Evolutionary conservation across 1,140 invertebrate species (phyloP).

Genomic region (Diprion similis): DNA sequence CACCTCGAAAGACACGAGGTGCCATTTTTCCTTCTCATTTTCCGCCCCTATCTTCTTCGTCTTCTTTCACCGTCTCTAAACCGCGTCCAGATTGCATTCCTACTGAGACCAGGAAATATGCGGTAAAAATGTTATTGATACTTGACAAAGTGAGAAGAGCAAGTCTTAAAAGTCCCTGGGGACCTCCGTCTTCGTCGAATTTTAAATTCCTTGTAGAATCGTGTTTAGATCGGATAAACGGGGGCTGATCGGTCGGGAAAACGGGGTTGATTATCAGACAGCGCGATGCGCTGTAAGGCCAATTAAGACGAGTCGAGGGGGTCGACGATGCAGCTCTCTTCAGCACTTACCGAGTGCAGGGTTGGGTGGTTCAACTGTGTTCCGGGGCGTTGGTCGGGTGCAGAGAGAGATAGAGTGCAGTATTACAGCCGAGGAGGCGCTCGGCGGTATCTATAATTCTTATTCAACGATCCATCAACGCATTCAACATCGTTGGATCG

Average conservation of each 20-base stretch:
- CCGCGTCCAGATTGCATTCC: background rate
- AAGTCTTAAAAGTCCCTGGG: too few species aligned
- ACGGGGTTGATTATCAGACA: too few species aligned
- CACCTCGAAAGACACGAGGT: constrained; percentile 32
- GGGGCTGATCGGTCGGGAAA: too few species aligned
- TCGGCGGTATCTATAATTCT: constrained; percentile 53
- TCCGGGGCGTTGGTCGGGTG: background rate
- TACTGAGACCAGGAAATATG: too few species aligned
- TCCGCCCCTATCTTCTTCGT: constrained; percentile 14
- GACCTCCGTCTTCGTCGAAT: too few species aligned
- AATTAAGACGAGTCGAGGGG: background rate
- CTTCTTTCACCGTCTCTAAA: constrained; percentile 29
- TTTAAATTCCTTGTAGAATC: too few species aligned
- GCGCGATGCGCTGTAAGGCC: background rate
- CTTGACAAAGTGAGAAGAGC: too few species aligned
- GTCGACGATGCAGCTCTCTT: too few species aligned
- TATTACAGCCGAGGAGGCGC: background rate
- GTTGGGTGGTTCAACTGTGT: background rate
- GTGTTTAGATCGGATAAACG: too few species aligned
- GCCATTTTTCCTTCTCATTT: background rate
- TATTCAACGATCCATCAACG: constrained; percentile 58
- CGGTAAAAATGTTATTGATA: too few species aligned
- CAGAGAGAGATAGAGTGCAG: too few species aligned
- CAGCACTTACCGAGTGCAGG: too few species aligned
- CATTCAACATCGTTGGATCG: constrained; percentile 52